phyloP scores from a whole-genome alignment of 2,797 vertebrate species.

The Pipistrellus kuhlii region DNA sequence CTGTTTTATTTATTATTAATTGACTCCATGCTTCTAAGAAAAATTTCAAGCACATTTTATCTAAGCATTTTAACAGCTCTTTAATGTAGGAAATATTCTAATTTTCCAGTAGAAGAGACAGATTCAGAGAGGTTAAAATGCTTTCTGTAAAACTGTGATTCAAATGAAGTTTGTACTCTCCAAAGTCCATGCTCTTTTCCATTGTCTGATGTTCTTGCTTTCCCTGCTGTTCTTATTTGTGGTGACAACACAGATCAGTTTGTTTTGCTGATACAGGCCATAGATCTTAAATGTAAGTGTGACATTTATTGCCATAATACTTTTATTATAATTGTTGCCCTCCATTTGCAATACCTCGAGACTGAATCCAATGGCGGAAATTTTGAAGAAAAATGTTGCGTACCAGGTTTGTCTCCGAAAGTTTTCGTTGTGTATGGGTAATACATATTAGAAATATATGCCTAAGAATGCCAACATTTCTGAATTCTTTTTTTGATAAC shows the following conservation, averaged over 20 bases:
- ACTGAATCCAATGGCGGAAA: background rate
- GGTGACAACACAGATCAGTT: background rate
- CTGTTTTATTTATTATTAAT: slow-evolving; percentile 24
- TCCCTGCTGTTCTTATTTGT: background rate
- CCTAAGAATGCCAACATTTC: background rate
- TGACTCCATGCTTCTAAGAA: background rate
- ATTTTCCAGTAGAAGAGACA: slow-evolving; percentile 25
- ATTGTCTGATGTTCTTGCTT: background rate
- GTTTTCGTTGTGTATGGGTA: background rate
- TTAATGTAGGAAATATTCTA: background rate
- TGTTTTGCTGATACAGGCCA: background rate
- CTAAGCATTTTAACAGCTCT: background rate
- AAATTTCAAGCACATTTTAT: background rate
- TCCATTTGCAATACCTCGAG: background rate
- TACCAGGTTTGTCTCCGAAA: background rate
- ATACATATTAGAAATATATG: background rate
- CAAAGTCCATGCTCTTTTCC: background rate
- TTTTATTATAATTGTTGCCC: background rate
- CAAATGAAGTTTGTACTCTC: background rate
- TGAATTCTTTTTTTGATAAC: slow-evolving; percentile 64
- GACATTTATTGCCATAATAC: background rate
- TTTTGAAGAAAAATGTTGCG: background rate
- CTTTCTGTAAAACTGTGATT: background rate
- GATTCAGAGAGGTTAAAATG: background rate
- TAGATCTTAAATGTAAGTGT: background rate